Percentiles rank a stretch among this genome's conserved stretches.
phyloP scores from a whole-genome alignment of 1,140 invertebrate species.

The Philaenus spumarius region DNA sequence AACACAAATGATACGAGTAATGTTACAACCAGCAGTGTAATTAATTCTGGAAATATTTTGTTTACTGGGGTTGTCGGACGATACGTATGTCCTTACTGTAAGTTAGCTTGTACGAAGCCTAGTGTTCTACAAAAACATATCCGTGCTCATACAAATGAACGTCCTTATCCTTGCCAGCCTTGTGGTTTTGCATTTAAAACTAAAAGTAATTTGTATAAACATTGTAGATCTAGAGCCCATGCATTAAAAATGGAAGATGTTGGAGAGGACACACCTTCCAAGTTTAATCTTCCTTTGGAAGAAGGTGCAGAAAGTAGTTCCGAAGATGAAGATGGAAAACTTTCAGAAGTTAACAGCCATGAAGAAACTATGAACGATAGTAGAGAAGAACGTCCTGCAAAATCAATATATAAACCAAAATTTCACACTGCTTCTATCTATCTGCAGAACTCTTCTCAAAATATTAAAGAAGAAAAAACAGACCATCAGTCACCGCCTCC shows the following conservation, averaged over 20 bases:
- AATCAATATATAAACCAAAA: conserved; percentile 70
- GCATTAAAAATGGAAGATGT: conserved; percentile 56
- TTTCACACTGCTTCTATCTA: conserved; percentile 60
- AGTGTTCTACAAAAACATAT: conserved; percentile 91
- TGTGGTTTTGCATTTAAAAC: conserved; percentile 93
- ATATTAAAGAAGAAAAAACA: background rate
- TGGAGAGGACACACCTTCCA: conserved; percentile 5
- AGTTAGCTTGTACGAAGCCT: conserved; percentile 83
- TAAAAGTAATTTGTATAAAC: conserved; percentile 89
- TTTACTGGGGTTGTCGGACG: conserved; percentile 37
- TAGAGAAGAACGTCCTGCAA: conserved; percentile 39
- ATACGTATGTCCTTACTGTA: conserved; percentile 82
- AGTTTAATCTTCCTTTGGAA: background rate
- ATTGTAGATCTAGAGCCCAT: conserved; percentile 77
- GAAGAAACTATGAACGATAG: background rate
- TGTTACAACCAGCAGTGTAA: background rate
- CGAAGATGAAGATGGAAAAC: background rate
- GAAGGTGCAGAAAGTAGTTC: conserved; percentile 1
- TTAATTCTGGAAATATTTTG: conserved; percentile 23
- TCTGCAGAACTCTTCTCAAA: background rate
- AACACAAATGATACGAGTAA: background rate
- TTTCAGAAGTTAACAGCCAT: no score
- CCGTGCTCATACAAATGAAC: conserved; percentile 85
- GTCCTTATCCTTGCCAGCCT: conserved; percentile 79
- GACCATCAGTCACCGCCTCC: background rate